Conservation (phyloP, 2,113 vertebrate genomes). For the Scopus umbretta region DNA sequence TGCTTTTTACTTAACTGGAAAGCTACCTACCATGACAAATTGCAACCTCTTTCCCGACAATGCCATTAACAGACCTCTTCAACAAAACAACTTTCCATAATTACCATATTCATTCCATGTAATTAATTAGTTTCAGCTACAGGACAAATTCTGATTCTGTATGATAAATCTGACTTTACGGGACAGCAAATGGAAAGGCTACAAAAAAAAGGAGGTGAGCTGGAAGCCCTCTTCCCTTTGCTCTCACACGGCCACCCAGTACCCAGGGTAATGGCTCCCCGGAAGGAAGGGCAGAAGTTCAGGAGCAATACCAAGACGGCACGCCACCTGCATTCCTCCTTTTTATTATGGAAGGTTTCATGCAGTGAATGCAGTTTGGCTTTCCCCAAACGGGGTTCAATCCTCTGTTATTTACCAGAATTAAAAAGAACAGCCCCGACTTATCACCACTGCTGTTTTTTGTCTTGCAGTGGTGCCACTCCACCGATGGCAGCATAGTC, state of each 20-base stretch:
- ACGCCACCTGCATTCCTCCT: background rate
- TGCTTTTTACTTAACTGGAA: background rate
- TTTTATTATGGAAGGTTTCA: background rate
- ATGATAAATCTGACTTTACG: background rate
- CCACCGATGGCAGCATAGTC: background rate
- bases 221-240: background rate
- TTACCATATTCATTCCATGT: background rate
- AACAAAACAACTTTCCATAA: background rate
- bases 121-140: background rate
- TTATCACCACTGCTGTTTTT: background rate
- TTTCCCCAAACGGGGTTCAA: background rate
- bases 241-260: rapidly evolving
- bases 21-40: background rate
- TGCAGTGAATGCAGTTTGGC: background rate
- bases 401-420: background rate
- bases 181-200: background rate
- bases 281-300: background rate
- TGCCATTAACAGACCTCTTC: background rate
- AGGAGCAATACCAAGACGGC: background rate
- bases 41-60: background rate
- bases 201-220: background rate
- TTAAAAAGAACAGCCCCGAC: background rate
- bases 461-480: background rate
- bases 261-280: background rate
- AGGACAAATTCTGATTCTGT: background rate